These are phyloP conservation scores for Clinocottus analis DNA, from an alignment of 2,113 vertebrate species.

Conservation along the genomic window DNA sequence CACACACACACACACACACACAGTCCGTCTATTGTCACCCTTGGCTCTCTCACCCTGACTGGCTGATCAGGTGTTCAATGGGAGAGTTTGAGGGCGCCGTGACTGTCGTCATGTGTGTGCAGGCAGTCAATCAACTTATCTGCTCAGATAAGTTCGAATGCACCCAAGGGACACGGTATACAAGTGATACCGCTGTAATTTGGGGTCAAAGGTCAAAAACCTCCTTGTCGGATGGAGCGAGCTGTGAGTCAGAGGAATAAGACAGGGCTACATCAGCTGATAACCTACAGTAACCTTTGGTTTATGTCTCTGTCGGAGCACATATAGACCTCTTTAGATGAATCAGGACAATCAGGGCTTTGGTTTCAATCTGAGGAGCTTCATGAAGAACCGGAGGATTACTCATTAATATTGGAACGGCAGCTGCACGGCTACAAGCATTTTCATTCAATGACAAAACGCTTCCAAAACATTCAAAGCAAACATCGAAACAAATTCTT, in stretches of 20 bases:
- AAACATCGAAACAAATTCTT: conserved; percentile 32
- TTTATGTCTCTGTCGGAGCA: conserved; percentile 1
- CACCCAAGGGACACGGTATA: conserved; percentile 12
- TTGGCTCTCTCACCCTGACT: conserved; percentile 65
- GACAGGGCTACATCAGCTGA: conserved; percentile 33
- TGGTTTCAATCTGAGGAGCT: conserved; percentile 48
- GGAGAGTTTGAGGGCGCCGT: neutral
- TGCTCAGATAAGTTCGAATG: conserved; percentile 10
- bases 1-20: neutral
- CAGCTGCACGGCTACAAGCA: conserved; percentile 12
- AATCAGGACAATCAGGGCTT: conserved; percentile 40
- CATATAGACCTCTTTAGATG: neutral
- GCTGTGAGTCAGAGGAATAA: conserved; percentile 20
- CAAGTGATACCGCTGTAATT: conserved; percentile 8
- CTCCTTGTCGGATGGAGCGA: conserved; percentile 58
- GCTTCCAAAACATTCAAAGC: conserved; percentile 13
- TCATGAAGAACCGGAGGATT: conserved; percentile 13
- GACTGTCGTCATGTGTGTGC: neutral
- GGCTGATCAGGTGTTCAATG: conserved; percentile 68
- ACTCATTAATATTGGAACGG: conserved; percentile 3
- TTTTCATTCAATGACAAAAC: conserved; percentile 37
- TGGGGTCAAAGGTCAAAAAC: conserved; percentile 53
- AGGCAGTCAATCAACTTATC: conserved; percentile 24
- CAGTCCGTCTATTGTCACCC: neutral
- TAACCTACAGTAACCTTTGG: conserved; percentile 64